A percentile compares a stretch with the other conserved stretches of the same genome.
phyloP scores from a whole-genome alignment of 1,140 invertebrate species.

The Luehdorfia chinensis region DNA sequence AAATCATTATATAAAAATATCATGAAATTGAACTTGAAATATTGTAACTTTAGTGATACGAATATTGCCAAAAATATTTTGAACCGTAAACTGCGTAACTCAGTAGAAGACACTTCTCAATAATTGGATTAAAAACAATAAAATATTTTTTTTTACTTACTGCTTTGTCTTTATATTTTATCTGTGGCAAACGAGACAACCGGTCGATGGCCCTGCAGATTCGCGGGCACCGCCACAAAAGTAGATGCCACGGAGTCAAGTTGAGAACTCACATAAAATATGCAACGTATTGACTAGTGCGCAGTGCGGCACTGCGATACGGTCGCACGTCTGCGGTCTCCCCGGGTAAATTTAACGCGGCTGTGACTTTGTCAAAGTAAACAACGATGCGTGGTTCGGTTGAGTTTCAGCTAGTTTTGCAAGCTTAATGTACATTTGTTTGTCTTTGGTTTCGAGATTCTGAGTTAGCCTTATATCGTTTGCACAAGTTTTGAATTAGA shows the following conservation, averaged over 20 bases:
- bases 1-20: no score
- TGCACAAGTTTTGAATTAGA: slow-evolving; percentile 14
- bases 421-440: slow-evolving; percentile 46
- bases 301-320: slow-evolving; percentile 55
- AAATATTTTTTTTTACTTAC: no score
- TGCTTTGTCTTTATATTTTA: no score
- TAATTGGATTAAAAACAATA: no score
- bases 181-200: slow-evolving; percentile 6
- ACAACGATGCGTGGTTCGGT: slow-evolving; percentile 47
- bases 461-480: slow-evolving; percentile 33
- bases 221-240: slow-evolving; percentile 25
- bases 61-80: no score
- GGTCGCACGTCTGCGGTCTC: slow-evolving; percentile 37
- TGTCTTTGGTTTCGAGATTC: slow-evolving; percentile 38
- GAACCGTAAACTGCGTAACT: no score
- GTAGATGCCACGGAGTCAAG: slow-evolving; percentile 31
- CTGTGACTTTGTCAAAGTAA: slow-evolving; percentile 60
- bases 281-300: slow-evolving; percentile 62
- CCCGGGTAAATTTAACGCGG: slow-evolving; percentile 48
- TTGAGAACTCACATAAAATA: slow-evolving; percentile 61
- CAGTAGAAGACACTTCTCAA: no score
- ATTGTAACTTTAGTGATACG: no score
- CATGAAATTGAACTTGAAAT: no score
- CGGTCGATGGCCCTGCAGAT: slow-evolving; percentile 23
- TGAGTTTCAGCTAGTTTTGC: slow-evolving; percentile 40